A percentile compares a stretch with the other conserved stretches of the same genome.
phyloP scores from a whole-genome alignment of 2,888 invertebrate genomes.

The Allophyes oxyacanthae region DNA sequence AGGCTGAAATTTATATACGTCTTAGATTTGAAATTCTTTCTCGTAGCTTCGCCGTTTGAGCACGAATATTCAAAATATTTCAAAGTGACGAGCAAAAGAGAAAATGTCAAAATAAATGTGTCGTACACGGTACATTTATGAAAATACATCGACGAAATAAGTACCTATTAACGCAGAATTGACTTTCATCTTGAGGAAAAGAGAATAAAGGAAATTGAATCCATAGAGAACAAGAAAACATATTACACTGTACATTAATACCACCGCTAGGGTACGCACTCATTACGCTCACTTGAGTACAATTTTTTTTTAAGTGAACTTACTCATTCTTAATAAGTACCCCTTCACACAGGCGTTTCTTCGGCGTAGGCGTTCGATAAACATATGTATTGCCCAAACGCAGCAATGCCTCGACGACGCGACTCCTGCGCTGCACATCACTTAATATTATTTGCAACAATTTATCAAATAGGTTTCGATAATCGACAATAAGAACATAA shows the following conservation, averaged over 20 bases:
- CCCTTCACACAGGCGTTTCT: no score
- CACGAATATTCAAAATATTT: not conserved
- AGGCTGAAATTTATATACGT: constrained; percentile 21
- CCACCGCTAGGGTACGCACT: not conserved
- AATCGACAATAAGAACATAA: no score
- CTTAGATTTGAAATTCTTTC: constrained; percentile 5
- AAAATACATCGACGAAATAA: constrained; percentile 5
- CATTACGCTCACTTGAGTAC: not conserved
- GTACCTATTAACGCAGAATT: constrained; percentile 3
- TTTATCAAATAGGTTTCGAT: no score
- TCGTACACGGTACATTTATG: not conserved
- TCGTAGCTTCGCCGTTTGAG: constrained; percentile 1
- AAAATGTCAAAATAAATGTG: not conserved
- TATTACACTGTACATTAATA: not conserved
- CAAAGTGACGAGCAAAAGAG: not conserved
- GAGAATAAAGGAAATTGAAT: constrained; percentile 16
- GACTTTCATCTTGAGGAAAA: constrained; percentile 7
- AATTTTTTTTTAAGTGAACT: no score
- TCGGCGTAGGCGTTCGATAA: no score
- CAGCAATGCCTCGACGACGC: no score
- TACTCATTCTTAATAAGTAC: no score
- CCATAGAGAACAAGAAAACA: not conserved
- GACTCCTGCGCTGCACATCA: no score
- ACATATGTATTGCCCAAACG: no score
- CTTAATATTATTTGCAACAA: no score